Evolutionary conservation across 2,797 vertebrate genomes (phyloP).

Genomic region (Betta splendens): DNA sequence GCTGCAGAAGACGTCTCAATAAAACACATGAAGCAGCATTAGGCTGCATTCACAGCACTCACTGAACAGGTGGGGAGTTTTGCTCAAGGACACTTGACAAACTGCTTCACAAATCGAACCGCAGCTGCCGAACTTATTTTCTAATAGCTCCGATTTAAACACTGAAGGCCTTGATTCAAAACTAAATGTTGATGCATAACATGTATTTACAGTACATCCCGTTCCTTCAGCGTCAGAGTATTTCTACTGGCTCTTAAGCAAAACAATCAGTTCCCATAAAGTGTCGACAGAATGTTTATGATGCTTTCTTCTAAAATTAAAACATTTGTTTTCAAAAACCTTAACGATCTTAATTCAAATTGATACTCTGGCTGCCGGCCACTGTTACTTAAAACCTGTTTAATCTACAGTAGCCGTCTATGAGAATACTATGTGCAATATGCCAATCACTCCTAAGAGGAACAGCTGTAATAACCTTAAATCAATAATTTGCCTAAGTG

Average conservation of each 20-base stretch:
- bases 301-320: constrained; percentile 2
- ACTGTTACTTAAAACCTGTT: constrained; percentile 46
- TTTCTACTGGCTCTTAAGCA: background rate
- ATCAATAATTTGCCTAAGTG: constrained; percentile 44
- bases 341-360: constrained; percentile 15
- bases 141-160: no score
- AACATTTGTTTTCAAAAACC: background rate
- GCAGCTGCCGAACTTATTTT: no score
- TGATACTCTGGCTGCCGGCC: constrained; percentile 10
- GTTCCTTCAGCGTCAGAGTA: no score
- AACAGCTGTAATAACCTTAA: constrained; percentile 15
- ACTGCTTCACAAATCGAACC: no score
- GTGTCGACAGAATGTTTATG: background rate
- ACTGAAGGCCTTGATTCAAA: no score
- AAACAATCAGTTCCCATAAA: background rate
- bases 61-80: no score
- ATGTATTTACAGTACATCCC: no score
- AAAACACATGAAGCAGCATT: no score
- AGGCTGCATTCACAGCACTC: no score
- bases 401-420: constrained; percentile 32
- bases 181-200: no score
- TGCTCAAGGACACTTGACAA: no score
- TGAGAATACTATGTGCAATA: constrained; percentile 29
- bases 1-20: no score
- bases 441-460: constrained; percentile 21